Percentiles rank a stretch among this genome's conserved stretches.
phyloP scores from a whole-genome alignment of 1,140 invertebrate genomes.

The Drosophila lini region DNA sequence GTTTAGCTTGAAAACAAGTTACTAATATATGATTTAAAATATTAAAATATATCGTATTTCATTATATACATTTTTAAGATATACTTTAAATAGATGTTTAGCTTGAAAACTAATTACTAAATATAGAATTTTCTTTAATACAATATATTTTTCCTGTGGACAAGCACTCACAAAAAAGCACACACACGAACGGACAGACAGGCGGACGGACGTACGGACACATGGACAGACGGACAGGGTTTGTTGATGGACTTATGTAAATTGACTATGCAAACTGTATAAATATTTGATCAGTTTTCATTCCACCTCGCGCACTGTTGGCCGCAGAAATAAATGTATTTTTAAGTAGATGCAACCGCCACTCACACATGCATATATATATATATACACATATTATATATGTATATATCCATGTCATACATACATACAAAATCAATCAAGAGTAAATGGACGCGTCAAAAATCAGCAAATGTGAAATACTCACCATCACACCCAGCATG shows the following conservation, averaged over 20 bases:
- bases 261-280: slow-evolving; percentile 77
- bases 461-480: slow-evolving; percentile 76
- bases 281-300: slow-evolving; percentile 65
- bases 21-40: too few species aligned
- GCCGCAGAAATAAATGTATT: slow-evolving; percentile 64
- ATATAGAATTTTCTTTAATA: not conserved
- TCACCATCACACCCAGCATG: slow-evolving; percentile 5
- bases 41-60: too few species aligned
- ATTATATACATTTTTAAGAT: too few species aligned
- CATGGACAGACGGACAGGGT: slow-evolving; percentile 9
- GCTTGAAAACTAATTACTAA: not conserved
- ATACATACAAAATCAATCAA: slow-evolving; percentile 69
- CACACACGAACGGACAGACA: slow-evolving; percentile 6
- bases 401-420: not conserved
- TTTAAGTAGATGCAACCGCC: slow-evolving; percentile 73
- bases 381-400: not conserved
- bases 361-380: slow-evolving; percentile 17
- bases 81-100: too few species aligned
- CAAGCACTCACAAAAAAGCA: slow-evolving; percentile 5
- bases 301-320: slow-evolving; percentile 19
- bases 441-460: slow-evolving; percentile 68
- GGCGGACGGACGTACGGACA: not conserved
- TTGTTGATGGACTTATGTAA: slow-evolving; percentile 73
- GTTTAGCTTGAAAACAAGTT: not conserved
- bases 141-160: not conserved